phyloP scores from a whole-genome alignment of 2,888 invertebrate genomes.

The Caenorhabditis zanzibari region DNA sequence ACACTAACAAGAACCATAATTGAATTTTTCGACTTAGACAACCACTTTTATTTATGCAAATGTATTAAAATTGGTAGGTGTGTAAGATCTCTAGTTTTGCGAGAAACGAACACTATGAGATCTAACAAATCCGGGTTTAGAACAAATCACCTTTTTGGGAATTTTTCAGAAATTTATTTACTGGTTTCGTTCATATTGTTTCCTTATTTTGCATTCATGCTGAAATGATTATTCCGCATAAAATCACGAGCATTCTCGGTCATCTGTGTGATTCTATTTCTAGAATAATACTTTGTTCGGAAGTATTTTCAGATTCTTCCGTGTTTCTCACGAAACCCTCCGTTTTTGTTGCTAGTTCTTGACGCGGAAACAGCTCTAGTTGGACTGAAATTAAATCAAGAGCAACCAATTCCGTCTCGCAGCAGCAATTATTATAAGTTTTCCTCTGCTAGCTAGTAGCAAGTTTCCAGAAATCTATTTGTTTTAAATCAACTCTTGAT shows the following conservation, averaged over 20 bases:
- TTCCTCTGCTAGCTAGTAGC: not conserved
- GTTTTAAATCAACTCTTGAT: not conserved
- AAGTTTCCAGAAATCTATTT: not conserved
- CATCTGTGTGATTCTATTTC: not conserved
- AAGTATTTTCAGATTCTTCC: not conserved
- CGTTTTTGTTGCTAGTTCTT: not conserved
- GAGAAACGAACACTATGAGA: not conserved
- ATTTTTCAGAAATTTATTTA: not conserved
- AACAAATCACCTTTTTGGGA: not conserved
- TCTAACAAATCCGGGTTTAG: not conserved
- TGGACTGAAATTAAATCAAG: slow-evolving; percentile 32
- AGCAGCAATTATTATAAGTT: slow-evolving; percentile 15
- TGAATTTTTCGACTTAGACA: slow-evolving; percentile 14
- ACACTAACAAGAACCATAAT: not conserved
- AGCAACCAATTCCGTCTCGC: slow-evolving; percentile 2
- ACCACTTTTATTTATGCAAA: not conserved
- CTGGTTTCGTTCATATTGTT: not conserved
- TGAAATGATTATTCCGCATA: not conserved
- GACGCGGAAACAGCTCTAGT: slow-evolving; percentile 11
- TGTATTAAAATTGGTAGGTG: not conserved
- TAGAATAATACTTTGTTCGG: not conserved
- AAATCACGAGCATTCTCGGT: not conserved
- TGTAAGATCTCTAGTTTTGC: slow-evolving; percentile 2
- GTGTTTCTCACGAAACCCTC: not conserved
- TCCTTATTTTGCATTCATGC: not conserved